Conservation (phyloP, 2,113 vertebrate species). For the Urocynchramus pylzowi region DNA sequence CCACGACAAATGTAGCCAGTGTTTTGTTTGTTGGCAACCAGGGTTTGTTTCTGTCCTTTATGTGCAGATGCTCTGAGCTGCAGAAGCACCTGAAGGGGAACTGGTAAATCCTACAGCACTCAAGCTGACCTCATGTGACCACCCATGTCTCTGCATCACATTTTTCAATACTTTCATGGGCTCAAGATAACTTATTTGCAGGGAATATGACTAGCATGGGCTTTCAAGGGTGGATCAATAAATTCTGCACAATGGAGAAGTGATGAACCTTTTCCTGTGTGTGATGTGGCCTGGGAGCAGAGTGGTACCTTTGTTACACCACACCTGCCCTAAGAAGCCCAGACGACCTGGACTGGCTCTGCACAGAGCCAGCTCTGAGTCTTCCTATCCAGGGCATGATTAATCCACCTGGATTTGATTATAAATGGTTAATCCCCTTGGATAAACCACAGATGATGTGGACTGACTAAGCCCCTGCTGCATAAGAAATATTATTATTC, state of each 20-base stretch:
- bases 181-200: not conserved
- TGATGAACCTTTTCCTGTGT: not conserved
- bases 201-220: not conserved
- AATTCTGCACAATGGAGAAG: not conserved
- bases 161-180: not conserved
- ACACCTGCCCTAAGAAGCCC: not conserved
- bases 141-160: not conserved
- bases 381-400: not conserved
- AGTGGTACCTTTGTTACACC: not conserved
- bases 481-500: conserved; percentile 9
- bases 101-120: not conserved
- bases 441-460: conserved; percentile 16
- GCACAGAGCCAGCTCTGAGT: not conserved
- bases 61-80: not conserved
- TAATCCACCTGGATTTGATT: conserved; percentile 60
- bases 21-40: fast-evolving
- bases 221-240: not conserved
- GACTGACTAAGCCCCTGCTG: not conserved
- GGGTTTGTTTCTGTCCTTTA: not conserved
- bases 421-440: conserved; percentile 30
- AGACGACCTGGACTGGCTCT: not conserved
- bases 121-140: not conserved
- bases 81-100: not conserved
- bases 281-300: not conserved
- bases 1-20: not conserved